These are phyloP conservation scores for Cephalopachus bancanus DNA, from an alignment of 2,797 vertebrate genomes.

Conservation along the genomic window DNA sequence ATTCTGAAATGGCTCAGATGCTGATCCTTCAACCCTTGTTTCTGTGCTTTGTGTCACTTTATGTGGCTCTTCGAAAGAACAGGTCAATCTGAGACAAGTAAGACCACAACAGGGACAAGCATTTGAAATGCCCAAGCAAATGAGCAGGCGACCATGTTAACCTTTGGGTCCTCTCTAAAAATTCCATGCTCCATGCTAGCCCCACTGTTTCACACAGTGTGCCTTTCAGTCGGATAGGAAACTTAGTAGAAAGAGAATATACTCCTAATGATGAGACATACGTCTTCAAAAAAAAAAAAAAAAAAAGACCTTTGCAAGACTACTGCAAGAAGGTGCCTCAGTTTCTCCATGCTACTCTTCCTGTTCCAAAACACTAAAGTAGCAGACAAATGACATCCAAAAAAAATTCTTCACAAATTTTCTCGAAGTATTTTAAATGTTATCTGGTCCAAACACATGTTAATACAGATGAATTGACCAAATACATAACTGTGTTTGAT, in stretches of 20 bases:
- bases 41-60: slow-evolving; percentile 27
- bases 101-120: neutral
- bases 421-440: slow-evolving; percentile 27
- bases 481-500: slow-evolving; percentile 52
- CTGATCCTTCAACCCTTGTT: neutral
- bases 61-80: slow-evolving; percentile 6
- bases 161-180: neutral
- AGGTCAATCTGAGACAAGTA: neutral
- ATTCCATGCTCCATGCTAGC: neutral
- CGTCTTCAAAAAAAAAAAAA: neutral
- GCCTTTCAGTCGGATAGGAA: neutral
- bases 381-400: neutral
- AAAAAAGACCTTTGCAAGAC: slow-evolving; percentile 33
- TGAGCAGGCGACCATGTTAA: neutral
- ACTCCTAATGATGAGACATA: neutral
- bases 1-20: neutral
- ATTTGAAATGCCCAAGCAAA: neutral
- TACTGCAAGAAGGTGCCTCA: neutral
- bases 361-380: neutral
- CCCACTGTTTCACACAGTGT: neutral
- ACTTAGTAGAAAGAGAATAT: neutral
- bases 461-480: slow-evolving; percentile 62
- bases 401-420: neutral
- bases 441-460: slow-evolving; percentile 59
- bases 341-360: slow-evolving; percentile 25